Evolutionary conservation across 2,113 vertebrate species (phyloP).

Genomic region (Chionis minor): DNA sequence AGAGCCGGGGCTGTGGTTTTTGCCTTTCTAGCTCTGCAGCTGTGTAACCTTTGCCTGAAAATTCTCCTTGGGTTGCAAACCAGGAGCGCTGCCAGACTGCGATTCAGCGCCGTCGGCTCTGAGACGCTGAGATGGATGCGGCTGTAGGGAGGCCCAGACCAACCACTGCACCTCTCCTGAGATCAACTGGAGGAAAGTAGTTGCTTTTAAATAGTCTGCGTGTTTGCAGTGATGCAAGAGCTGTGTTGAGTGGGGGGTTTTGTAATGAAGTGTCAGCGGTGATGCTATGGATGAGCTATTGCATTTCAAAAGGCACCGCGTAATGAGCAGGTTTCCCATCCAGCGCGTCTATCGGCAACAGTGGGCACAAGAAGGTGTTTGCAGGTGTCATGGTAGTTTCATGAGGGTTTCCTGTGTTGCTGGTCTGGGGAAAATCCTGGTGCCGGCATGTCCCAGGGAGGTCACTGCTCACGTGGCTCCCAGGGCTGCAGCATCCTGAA

Average conservation of each 20-base stretch:
- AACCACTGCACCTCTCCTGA: neutral
- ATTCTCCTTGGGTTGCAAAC: neutral
- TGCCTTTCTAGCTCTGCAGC: neutral
- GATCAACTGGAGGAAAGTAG: neutral
- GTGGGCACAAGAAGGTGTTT: neutral
- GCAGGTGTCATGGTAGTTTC: neutral
- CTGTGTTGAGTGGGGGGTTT: neutral
- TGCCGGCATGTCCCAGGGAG: neutral
- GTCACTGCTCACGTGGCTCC: neutral
- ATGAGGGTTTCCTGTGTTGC: neutral
- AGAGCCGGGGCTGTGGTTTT: neutral
- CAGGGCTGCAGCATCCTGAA: neutral
- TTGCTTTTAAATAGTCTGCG: neutral
- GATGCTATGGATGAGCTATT: neutral
- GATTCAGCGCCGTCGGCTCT: rapidly evolving
- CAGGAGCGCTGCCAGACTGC: neutral
- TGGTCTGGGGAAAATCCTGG: neutral
- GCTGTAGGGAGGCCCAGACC: neutral
- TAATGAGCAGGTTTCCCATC: neutral
- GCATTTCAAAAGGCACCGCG: neutral
- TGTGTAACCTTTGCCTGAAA: neutral
- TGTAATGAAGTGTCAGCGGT: neutral
- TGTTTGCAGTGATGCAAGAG: neutral
- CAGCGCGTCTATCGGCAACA: neutral
- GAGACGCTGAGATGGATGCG: neutral